Percentiles rank a stretch among this genome's conserved stretches.
phyloP scores from a whole-genome alignment of 2,888 invertebrate genomes.

The Aspidapion aeneum region DNA sequence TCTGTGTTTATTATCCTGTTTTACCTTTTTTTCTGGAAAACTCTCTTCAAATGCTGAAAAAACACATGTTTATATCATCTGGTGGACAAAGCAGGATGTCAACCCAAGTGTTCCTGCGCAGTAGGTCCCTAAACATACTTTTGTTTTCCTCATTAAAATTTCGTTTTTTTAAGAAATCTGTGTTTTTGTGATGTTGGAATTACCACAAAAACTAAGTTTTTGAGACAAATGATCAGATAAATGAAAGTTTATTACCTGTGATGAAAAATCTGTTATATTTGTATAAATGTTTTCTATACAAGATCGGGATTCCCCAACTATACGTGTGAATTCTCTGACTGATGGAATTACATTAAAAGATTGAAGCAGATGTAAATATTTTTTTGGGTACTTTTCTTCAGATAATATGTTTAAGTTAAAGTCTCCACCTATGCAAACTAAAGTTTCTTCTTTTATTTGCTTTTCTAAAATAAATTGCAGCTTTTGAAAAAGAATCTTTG shows the following conservation, averaged over 20 bases:
- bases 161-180: background rate
- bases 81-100: background rate
- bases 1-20: background rate
- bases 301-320: background rate
- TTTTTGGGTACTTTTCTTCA: background rate
- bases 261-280: background rate
- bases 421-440: background rate
- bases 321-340: background rate
- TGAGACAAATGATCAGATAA: background rate
- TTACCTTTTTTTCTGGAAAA: background rate
- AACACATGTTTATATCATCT: background rate
- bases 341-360: background rate
- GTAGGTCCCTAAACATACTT: background rate
- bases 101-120: background rate
- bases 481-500: background rate
- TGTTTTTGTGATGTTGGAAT: background rate
- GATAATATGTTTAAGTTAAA: background rate
- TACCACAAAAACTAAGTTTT: background rate
- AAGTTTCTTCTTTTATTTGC: background rate
- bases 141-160: background rate
- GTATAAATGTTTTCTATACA: background rate
- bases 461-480: background rate
- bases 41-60: background rate
- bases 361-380: background rate
- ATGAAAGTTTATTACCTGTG: background rate